Evolutionary conservation across 2,113 vertebrate genomes (phyloP).

Genomic region (Pteropus alecto): DNA sequence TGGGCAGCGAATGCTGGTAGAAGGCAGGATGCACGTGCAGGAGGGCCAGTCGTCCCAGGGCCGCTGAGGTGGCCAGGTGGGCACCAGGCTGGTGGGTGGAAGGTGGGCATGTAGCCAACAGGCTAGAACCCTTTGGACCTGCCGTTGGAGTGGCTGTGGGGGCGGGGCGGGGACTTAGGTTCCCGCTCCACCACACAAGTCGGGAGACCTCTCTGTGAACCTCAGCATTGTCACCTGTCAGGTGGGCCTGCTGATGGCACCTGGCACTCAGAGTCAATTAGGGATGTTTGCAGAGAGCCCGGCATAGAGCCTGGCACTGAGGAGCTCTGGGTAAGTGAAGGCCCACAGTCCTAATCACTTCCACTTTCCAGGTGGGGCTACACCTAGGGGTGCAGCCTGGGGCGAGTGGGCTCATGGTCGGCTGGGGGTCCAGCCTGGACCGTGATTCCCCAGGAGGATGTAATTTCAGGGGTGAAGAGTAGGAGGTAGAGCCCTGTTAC

Average conservation of each 20-base stretch:
- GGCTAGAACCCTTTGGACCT: neutral
- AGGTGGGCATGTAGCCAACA: neutral
- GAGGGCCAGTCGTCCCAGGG: neutral
- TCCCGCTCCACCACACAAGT: too few species aligned
- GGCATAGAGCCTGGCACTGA: rapidly evolving
- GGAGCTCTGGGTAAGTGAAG: neutral
- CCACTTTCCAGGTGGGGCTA: neutral
- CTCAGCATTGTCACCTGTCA: neutral
- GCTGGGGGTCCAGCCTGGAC: neutral
- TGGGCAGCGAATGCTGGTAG: neutral
- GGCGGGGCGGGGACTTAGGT: neutral
- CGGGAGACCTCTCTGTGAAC: neutral
- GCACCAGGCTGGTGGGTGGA: neutral
- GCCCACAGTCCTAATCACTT: neutral
- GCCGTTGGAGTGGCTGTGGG: rapidly evolving
- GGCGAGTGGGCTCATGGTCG: neutral
- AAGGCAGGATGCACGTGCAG: rapidly evolving
- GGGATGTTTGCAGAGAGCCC: neutral
- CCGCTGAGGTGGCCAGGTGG: neutral
- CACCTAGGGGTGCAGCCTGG: neutral
- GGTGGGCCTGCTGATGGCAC: neutral
- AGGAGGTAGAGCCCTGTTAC: neutral
- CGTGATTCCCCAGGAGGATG: neutral
- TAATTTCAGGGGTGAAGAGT: neutral
- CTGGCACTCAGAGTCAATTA: neutral